Percentiles rank a stretch among this genome's conserved stretches.
Conservation (phyloP, 2,113 vertebrate genomes). For the Centrocercus urophasianus region DNA sequence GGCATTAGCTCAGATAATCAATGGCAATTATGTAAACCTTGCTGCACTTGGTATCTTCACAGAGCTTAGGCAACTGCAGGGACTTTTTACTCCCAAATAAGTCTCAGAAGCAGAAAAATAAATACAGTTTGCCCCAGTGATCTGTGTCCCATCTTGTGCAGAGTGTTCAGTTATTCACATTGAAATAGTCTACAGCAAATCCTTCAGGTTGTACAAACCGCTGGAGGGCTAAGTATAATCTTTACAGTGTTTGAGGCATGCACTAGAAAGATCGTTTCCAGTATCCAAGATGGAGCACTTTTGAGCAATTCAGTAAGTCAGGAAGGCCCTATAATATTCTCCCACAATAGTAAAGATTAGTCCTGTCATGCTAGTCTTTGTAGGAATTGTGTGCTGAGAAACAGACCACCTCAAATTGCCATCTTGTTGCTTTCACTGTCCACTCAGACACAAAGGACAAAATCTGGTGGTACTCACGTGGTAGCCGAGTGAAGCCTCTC, state of each 20-base stretch:
- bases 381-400: background rate
- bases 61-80: background rate
- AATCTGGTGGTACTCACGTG: background rate
- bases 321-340: background rate
- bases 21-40: background rate
- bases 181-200: background rate
- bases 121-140: too few relatives aligned
- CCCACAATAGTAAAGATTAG: background rate
- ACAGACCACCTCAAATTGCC: background rate
- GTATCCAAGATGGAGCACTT: background rate
- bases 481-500: background rate
- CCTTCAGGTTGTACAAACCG: background rate
- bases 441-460: background rate
- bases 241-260: background rate
- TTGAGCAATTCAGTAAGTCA: background rate
- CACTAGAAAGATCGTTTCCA: background rate
- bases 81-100: background rate
- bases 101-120: background rate
- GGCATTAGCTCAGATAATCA: background rate
- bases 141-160: background rate
- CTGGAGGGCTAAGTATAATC: background rate
- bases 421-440: background rate
- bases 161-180: background rate
- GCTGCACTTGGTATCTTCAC: background rate
- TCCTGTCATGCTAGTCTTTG: rapidly evolving